Evolutionary conservation across 2,113 vertebrate genomes (phyloP).

Genomic region (Setophaga coronata): DNA sequence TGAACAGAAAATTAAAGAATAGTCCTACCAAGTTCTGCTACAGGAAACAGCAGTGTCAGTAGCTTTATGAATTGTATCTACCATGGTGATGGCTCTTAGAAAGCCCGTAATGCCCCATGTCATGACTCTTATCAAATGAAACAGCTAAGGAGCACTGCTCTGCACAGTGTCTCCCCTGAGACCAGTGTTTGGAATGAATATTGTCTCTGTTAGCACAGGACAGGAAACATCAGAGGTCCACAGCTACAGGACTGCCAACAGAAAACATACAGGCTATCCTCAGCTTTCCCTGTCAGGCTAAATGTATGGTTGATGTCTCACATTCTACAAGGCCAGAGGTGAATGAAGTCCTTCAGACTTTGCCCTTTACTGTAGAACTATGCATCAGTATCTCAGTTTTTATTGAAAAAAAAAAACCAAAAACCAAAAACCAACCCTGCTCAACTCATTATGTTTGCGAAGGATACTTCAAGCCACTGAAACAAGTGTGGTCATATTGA

Average conservation of each 20-base stretch:
- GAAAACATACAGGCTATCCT: neutral
- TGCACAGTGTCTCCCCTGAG: neutral
- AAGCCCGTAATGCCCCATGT: neutral
- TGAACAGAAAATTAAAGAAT: neutral
- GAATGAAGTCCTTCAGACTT: neutral
- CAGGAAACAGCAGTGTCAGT: neutral
- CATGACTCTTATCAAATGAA: neutral
- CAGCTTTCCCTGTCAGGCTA: neutral
- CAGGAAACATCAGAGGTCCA: neutral
- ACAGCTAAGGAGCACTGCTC: neutral
- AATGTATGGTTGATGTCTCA: neutral
- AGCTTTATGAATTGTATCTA: neutral
- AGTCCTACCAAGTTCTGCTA: neutral
- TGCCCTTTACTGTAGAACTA: neutral
- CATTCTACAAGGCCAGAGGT: neutral
- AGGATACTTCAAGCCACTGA: neutral
- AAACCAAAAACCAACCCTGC: neutral
- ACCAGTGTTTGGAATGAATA: neutral
- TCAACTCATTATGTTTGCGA: neutral
- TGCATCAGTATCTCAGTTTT: neutral
- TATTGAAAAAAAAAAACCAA: neutral
- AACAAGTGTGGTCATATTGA: neutral
- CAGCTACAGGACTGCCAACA: neutral
- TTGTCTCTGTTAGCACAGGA: neutral
- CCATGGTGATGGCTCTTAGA: neutral